Conservation (phyloP, 2,113 vertebrate genomes). For the Pampusana beccarii region DNA sequence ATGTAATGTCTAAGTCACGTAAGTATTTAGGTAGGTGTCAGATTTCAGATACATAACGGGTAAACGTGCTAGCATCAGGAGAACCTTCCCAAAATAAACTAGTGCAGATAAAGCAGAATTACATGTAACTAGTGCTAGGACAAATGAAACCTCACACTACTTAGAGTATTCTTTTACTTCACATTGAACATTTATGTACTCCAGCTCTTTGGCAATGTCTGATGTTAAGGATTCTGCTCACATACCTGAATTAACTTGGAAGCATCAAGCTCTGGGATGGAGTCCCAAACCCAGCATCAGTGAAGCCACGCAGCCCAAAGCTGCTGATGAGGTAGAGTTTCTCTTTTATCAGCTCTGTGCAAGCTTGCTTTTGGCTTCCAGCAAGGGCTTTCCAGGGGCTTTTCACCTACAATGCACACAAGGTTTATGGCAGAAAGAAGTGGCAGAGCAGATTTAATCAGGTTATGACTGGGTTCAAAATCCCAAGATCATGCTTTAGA, state of each 20-base stretch:
- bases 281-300: slow-evolving; percentile 51
- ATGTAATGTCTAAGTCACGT: not conserved
- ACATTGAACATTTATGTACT: not conserved
- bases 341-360: not conserved
- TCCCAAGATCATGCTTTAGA: not conserved
- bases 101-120: not conserved
- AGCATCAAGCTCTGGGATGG: slow-evolving; percentile 62
- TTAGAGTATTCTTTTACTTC: not conserved
- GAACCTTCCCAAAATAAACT: not conserved
- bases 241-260: slow-evolving; percentile 63
- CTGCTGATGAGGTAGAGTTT: slow-evolving; percentile 45
- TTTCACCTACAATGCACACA: not conserved
- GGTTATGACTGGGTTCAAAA: not conserved
- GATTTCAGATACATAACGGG: not conserved
- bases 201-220: not conserved
- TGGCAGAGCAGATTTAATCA: not conserved
- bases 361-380: not conserved
- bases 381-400: not conserved
- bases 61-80: not conserved
- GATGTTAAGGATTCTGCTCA: not conserved
- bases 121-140: not conserved
- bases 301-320: slow-evolving; percentile 56
- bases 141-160: not conserved
- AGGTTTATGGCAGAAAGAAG: not conserved
- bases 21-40: not conserved